These are phyloP conservation scores for Danionella dracula DNA, from an alignment of 2,797 vertebrate species.

Conservation along the genomic window DNA sequence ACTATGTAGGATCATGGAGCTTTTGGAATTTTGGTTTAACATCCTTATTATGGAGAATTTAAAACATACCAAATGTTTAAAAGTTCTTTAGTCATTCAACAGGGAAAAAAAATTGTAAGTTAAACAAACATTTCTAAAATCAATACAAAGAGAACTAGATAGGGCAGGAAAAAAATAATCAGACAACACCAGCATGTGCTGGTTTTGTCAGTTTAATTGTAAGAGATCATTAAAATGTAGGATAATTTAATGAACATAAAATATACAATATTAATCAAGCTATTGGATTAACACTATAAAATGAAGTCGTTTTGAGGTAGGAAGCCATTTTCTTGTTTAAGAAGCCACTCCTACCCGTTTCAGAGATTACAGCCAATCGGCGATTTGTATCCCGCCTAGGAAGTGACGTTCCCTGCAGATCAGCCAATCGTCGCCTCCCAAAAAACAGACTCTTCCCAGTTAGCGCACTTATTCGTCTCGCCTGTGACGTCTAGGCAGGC, in stretches of 20 bases:
- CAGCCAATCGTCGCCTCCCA: slow-evolving; percentile 30
- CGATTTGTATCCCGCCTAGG: slow-evolving; percentile 29
- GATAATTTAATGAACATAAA: background rate
- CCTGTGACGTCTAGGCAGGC: slow-evolving; percentile 42
- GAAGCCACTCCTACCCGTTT: slow-evolving; percentile 24
- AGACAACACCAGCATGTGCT: background rate
- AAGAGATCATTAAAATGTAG: background rate
- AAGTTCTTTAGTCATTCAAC: too few relatives aligned
- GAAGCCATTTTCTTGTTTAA: slow-evolving; percentile 42
- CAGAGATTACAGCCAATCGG: slow-evolving; percentile 42
- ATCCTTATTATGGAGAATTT: too few relatives aligned
- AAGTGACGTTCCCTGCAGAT: slow-evolving; percentile 41
- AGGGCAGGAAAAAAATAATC: too few relatives aligned
- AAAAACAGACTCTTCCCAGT: slow-evolving; percentile 32
- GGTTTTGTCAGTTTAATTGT: background rate
- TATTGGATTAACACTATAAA: background rate
- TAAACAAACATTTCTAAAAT: too few relatives aligned
- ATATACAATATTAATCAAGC: background rate
- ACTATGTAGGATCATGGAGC: too few relatives aligned
- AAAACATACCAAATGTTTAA: too few relatives aligned
- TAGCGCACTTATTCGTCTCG: slow-evolving; percentile 43
- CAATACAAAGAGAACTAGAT: too few relatives aligned
- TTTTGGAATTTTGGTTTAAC: too few relatives aligned
- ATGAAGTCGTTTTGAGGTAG: slow-evolving; percentile 23
- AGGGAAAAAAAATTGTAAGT: too few relatives aligned